phyloP scores from a whole-genome alignment of 2,888 invertebrate species.

The Agrochola macilenta region DNA sequence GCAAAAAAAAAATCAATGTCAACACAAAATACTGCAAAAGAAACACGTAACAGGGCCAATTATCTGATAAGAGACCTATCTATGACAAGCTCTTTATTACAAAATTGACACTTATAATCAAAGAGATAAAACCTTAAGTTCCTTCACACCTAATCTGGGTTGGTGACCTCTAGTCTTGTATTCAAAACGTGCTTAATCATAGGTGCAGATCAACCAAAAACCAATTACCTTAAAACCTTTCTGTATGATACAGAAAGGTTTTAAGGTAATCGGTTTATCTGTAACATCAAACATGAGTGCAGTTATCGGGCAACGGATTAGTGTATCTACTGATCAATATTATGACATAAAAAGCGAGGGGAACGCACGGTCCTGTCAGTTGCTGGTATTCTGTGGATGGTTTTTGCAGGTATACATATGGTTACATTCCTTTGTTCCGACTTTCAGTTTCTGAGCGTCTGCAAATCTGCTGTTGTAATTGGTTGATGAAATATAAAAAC shows the following conservation, averaged over 20 bases:
- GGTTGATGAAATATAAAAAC: no score
- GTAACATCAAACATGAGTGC: constrained; percentile 34
- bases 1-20: neutral
- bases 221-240: constrained; percentile 30
- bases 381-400: neutral
- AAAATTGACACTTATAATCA: constrained; percentile 25
- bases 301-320: constrained; percentile 53
- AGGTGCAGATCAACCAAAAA: constrained; percentile 14
- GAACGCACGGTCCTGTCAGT: constrained; percentile 4
- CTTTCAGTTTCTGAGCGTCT: no score
- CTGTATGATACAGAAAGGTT: neutral
- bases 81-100: constrained; percentile 1
- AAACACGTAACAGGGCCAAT: neutral
- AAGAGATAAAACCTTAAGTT: constrained; percentile 20
- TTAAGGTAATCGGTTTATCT: constrained; percentile 39
- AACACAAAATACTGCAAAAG: neutral
- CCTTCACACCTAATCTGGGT: neutral
- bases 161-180: constrained; percentile 2
- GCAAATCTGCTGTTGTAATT: no score
- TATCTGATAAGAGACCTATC: constrained; percentile 35
- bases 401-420: no score
- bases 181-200: neutral
- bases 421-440: no score
- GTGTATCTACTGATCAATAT: constrained; percentile 57
- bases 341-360: constrained; percentile 43